phyloP scores from a whole-genome alignment of 1,140 invertebrate genomes.

The Palaemon carinicauda region DNA sequence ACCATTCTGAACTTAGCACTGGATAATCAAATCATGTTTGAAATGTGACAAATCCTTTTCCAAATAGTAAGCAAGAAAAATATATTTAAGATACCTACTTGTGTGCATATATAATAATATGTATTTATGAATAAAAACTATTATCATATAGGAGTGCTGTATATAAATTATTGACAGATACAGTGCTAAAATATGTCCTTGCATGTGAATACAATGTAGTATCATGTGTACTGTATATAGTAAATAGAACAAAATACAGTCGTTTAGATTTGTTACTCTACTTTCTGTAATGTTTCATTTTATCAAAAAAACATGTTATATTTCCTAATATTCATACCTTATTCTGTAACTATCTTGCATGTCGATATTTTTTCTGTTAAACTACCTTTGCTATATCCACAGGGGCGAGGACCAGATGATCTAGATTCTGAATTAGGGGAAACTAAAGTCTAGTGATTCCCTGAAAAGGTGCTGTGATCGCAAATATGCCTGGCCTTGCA shows the following conservation, averaged over 20 bases:
- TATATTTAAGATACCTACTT: not conserved
- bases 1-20: no score
- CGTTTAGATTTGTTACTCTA: not conserved
- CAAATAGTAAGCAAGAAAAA: no score
- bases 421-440: constrained; percentile 24
- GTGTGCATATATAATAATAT: not conserved
- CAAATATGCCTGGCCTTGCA: not conserved
- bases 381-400: not conserved
- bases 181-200: not conserved
- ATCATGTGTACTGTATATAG: not conserved
- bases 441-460: constrained; percentile 17
- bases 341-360: no score
- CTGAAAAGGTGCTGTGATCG: no score
- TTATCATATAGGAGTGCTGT: not conserved
- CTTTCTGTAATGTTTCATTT: no score
- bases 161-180: not conserved
- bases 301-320: no score
- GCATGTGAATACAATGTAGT: not conserved
- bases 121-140: not conserved
- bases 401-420: constrained; percentile 21
- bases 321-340: no score
- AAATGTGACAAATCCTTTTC: no score
- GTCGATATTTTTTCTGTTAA: no score
- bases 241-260: not conserved
- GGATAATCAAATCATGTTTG: no score